Evolutionary conservation across 2,888 invertebrate species (phyloP).

Genomic region (Himalopsyche kuldschensis): DNA sequence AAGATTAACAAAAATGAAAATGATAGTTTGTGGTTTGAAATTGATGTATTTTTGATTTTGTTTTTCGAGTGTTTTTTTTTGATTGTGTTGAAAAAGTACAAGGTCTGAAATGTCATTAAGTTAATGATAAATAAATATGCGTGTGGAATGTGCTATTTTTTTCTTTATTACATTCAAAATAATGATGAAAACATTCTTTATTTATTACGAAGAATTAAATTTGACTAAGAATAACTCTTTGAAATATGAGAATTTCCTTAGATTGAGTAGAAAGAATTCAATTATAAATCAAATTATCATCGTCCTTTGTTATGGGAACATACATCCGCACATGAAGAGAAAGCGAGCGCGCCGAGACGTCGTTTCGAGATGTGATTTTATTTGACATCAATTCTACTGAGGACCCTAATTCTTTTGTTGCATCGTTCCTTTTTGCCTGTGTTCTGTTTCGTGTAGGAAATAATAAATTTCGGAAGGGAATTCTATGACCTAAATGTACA

Average conservation of each 20-base stretch:
- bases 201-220: too few species aligned
- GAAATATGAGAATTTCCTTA: neutral
- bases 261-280: neutral
- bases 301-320: neutral
- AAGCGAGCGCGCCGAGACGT: neutral
- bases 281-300: neutral
- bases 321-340: neutral
- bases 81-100: too few species aligned
- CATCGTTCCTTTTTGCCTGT: neutral
- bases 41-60: too few species aligned
- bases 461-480: neutral
- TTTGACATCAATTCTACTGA: neutral
- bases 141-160: too few species aligned
- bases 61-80: too few species aligned
- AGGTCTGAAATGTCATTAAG: too few species aligned
- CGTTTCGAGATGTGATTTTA: neutral
- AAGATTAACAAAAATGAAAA: too few species aligned
- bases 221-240: neutral
- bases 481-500: neutral
- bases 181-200: too few species aligned
- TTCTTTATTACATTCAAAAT: too few species aligned
- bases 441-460: neutral
- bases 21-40: too few species aligned
- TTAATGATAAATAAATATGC: too few species aligned
- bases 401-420: neutral